These are phyloP conservation scores for Xylocopa sonorina DNA, from an alignment of 1,140 invertebrate genomes.

Conservation along the genomic window DNA sequence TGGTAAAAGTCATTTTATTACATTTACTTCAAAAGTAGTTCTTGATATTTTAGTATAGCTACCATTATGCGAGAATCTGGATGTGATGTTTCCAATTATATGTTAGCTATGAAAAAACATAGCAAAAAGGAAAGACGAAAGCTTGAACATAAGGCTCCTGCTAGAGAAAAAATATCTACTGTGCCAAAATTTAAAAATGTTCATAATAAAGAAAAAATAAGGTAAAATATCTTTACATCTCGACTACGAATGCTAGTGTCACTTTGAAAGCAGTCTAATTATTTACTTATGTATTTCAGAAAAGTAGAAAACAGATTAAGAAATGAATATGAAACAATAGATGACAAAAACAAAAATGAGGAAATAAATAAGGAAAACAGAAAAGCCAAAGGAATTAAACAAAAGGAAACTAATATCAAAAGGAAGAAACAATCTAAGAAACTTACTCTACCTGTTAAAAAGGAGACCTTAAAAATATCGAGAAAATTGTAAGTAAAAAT, in stretches of 20 bases:
- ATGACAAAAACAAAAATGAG: not conserved
- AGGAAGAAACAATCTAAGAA: not conserved
- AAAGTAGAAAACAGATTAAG: not conserved
- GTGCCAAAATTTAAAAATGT: slow-evolving; percentile 76
- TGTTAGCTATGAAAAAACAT: slow-evolving; percentile 90
- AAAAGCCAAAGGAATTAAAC: too few relatives aligned
- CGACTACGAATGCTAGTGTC: too few relatives aligned
- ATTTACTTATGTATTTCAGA: not conserved
- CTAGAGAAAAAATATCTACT: slow-evolving; percentile 85
- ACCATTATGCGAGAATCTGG: slow-evolving; percentile 93
- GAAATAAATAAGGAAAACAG: too few relatives aligned
- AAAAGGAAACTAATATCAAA: not conserved
- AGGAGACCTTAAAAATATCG: not conserved
- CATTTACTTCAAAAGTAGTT: slow-evolving; percentile 24
- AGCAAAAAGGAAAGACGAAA: slow-evolving; percentile 86
- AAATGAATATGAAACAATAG: not conserved
- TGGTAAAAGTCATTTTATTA: not conserved
- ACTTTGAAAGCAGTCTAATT: not conserved
- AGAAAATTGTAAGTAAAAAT: not conserved
- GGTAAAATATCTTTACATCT: not conserved
- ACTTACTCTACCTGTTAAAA: not conserved
- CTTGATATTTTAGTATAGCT: slow-evolving; percentile 87
- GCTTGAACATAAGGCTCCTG: slow-evolving; percentile 83
- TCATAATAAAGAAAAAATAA: not conserved
- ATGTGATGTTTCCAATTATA: slow-evolving; percentile 94